Evolutionary conservation across 2,888 invertebrate genomes (phyloP).

Genomic region (Exocentrus adspersus): DNA sequence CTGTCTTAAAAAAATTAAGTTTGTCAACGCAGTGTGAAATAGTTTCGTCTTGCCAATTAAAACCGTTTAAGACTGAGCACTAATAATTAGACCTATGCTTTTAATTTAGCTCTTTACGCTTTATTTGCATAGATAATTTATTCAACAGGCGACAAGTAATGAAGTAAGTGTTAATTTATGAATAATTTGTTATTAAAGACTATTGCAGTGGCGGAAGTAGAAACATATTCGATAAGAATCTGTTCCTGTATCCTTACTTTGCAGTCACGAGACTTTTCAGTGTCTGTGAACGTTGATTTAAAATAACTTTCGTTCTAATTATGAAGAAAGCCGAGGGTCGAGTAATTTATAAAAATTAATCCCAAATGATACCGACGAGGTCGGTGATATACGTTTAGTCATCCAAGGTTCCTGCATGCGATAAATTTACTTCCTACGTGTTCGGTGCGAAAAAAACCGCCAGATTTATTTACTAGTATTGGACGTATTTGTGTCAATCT

Average conservation of each 20-base stretch:
- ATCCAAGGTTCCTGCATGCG: neutral
- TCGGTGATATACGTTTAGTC: neutral
- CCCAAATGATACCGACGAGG: neutral
- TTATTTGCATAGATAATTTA: conserved; percentile 13
- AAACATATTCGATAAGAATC: too few species aligned
- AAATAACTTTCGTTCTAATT: neutral
- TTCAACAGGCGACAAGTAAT: neutral
- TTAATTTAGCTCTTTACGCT: neutral
- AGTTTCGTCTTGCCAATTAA: conserved; percentile 14
- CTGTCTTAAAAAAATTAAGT: conserved; percentile 3
- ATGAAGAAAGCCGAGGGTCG: neutral
- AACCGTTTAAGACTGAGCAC: conserved; percentile 5
- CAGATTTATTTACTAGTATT: too few species aligned
- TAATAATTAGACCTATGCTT: conserved; percentile 9
- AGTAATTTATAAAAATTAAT: neutral
- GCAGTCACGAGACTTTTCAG: too few species aligned
- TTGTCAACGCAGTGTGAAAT: conserved; percentile 1
- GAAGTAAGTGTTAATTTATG: neutral
- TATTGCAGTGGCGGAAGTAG: too few species aligned
- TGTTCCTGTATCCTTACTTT: too few species aligned
- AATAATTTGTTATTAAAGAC: too few species aligned
- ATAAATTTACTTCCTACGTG: neutral
- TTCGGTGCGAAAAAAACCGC: too few species aligned
- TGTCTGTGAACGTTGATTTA: too few species aligned
- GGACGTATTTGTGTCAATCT: too few species aligned